A percentile compares a stretch with the other conserved stretches of the same genome.
phyloP scores from a whole-genome alignment of 2,888 invertebrate genomes.

The Anthophora plumipes region DNA sequence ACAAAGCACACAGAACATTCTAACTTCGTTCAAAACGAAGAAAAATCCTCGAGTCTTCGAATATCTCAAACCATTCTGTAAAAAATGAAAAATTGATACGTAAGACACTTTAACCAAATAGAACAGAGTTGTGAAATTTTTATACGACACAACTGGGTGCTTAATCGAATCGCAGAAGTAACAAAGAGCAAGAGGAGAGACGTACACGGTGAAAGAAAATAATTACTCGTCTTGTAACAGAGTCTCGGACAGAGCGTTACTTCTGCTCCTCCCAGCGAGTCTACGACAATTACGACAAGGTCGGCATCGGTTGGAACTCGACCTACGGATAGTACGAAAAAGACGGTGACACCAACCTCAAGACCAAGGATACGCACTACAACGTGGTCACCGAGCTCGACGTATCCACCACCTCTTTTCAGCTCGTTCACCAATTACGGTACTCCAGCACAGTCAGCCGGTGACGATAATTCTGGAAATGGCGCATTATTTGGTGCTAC shows the following conservation, averaged over 20 bases:
- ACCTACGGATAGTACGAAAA: slow-evolving; percentile 45
- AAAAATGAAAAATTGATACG: too few relatives aligned
- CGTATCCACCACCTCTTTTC: slow-evolving; percentile 82
- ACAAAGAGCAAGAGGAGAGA: background rate
- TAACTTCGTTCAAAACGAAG: background rate
- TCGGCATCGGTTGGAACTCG: slow-evolving; percentile 40
- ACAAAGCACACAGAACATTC: background rate
- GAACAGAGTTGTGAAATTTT: background rate
- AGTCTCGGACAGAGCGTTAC: slow-evolving; percentile 55
- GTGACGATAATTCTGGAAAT: slow-evolving; percentile 43
- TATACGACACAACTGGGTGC: background rate
- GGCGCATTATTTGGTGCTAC: slow-evolving; percentile 88
- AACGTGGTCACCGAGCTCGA: slow-evolving; percentile 80
- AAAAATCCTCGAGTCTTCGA: background rate
- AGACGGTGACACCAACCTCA: slow-evolving; percentile 70
- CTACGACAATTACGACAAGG: slow-evolving; percentile 59
- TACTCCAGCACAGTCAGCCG: slow-evolving; percentile 34
- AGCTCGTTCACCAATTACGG: slow-evolving; percentile 77
- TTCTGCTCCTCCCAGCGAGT: slow-evolving; percentile 36
- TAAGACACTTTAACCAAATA: background rate
- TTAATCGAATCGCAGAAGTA: slow-evolving; percentile 1
- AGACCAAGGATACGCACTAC: slow-evolving; percentile 82
- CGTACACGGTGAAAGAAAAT: slow-evolving; percentile 55
- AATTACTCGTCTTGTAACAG: slow-evolving; percentile 82
- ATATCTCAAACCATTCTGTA: background rate